These are phyloP conservation scores for Mastomys natalensis DNA, from an alignment of 2,113 vertebrate genomes.

Conservation along the genomic window DNA sequence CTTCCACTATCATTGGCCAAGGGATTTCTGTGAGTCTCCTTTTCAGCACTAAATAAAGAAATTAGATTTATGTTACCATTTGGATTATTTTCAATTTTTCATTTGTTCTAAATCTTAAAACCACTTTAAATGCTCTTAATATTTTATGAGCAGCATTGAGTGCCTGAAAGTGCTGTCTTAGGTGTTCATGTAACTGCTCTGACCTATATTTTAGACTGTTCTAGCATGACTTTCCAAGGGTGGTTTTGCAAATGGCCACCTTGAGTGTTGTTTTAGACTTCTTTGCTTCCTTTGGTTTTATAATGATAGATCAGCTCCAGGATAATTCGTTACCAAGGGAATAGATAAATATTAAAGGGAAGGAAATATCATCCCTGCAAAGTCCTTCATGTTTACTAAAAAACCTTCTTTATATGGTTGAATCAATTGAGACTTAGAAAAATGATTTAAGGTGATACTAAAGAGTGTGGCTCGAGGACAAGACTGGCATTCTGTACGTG, in stretches of 20 bases:
- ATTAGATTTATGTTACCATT: conserved; percentile 45
- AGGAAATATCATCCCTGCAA: conserved; percentile 13
- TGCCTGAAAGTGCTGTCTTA: neutral
- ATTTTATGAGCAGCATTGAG: conserved; percentile 68
- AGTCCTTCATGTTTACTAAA: neutral
- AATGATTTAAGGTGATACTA: neutral
- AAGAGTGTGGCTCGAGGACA: neutral
- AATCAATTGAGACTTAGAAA: neutral
- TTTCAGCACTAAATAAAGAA: conserved; percentile 68
- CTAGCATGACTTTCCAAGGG: neutral
- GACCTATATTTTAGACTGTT: conserved; percentile 35
- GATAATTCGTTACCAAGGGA: neutral
- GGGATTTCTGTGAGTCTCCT: conserved; percentile 60
- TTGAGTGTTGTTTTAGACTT: neutral
- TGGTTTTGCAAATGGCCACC: neutral
- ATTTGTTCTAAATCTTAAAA: conserved; percentile 60
- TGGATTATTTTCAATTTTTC: conserved; percentile 52
- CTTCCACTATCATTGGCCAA: conserved; percentile 39
- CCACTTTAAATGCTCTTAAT: conserved; percentile 69
- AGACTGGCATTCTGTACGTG: neutral
- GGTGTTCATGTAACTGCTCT: neutral
- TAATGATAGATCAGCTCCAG: neutral
- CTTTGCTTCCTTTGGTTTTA: neutral
- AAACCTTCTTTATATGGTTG: neutral
- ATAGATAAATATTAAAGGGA: neutral